Percentiles rank a stretch among this genome's conserved stretches.
Evolutionary conservation across 2,888 invertebrate species (phyloP).

Genomic region (Drosophila eohydei): DNA sequence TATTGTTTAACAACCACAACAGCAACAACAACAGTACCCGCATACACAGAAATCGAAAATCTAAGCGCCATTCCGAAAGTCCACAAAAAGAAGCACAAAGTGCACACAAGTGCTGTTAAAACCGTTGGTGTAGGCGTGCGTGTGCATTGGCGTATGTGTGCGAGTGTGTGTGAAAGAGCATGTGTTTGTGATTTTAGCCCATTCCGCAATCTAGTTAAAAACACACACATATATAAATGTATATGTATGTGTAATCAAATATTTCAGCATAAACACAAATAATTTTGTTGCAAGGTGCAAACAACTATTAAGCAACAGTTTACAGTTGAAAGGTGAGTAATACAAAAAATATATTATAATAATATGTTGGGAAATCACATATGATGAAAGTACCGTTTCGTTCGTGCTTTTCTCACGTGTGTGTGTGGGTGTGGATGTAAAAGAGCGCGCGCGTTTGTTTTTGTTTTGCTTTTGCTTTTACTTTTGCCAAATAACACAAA

Average conservation of each 20-base stretch:
- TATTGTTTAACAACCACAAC: slow-evolving; percentile 37
- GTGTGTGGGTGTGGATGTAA: slow-evolving; percentile 36
- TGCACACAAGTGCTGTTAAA: slow-evolving; percentile 54
- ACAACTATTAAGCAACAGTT: slow-evolving; percentile 24
- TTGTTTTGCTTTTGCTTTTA: slow-evolving; percentile 52
- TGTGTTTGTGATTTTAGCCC: slow-evolving; percentile 64
- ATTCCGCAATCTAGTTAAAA: slow-evolving; percentile 48
- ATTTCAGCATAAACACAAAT: slow-evolving; percentile 42
- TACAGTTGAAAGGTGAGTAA: slow-evolving; percentile 61
- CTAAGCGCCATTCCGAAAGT: slow-evolving; percentile 45
- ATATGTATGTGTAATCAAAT: slow-evolving; percentile 11
- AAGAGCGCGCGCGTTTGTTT: slow-evolving; percentile 49
- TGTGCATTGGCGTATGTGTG: slow-evolving; percentile 32
- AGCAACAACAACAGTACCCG: slow-evolving; percentile 21
- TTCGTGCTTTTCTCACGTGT: slow-evolving; percentile 14
- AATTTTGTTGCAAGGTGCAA: slow-evolving; percentile 29
- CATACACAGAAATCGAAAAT: slow-evolving; percentile 31
- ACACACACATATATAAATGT: slow-evolving; percentile 8
- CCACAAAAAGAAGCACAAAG: slow-evolving; percentile 37
- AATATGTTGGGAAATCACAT: slow-evolving; percentile 45
- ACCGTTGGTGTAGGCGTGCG: slow-evolving; percentile 43
- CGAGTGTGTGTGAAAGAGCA: slow-evolving; percentile 33
- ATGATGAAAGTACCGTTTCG: slow-evolving; percentile 53
- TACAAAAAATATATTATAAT: slow-evolving; percentile 16
- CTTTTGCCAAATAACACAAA: slow-evolving; percentile 52